phyloP scores from a whole-genome alignment of 2,113 vertebrate genomes.

The Trematocara stigmaticum region DNA sequence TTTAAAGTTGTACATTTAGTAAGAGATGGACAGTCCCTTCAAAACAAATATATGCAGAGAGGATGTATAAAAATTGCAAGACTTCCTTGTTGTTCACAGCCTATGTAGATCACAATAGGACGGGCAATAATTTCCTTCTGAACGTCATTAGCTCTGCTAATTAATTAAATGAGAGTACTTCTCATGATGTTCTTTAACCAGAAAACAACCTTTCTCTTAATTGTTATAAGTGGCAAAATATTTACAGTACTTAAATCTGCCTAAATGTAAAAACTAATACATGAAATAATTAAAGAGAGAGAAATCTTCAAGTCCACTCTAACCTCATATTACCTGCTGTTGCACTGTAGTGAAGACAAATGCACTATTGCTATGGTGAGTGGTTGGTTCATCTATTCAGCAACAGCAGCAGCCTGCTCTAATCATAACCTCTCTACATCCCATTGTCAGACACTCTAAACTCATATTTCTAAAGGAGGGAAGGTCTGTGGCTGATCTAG shows the following conservation, averaged over 20 bases:
- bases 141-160: neutral
- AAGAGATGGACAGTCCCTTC: neutral
- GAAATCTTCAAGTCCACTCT: neutral
- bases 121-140: neutral
- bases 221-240: neutral
- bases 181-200: neutral
- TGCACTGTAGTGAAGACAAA: neutral
- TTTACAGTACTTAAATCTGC: neutral
- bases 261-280: neutral
- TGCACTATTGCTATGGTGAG: neutral
- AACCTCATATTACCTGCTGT: neutral
- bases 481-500: neutral
- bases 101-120: neutral
- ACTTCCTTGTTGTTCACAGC: neutral
- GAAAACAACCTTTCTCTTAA: neutral
- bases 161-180: conserved; percentile 10
- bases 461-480: neutral
- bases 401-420: conserved; percentile 17
- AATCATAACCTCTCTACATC: conserved; percentile 14
- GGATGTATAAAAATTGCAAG: neutral
- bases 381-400: conserved; percentile 22
- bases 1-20: neutral
- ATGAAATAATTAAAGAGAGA: neutral
- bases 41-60: neutral
- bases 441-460: neutral